phyloP scores from a whole-genome alignment of 64 coral and sea anemone genomes.

The Stichodactyla helianthus region DNA sequence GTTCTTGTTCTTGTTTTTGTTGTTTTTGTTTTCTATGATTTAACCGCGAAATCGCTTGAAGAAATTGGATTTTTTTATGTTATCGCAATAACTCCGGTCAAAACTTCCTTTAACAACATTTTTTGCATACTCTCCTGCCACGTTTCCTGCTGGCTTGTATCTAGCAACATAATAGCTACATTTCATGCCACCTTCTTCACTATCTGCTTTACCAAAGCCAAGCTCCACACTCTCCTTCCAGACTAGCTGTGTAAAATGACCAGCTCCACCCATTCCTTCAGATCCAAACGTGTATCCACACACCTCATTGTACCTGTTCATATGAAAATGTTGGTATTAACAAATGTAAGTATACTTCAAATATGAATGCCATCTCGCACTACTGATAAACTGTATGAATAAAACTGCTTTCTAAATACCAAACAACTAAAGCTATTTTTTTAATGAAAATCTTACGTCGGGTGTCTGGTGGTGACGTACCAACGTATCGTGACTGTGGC shows the following conservation, averaged over 20 bases:
- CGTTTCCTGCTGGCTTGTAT: slow-evolving; percentile 14
- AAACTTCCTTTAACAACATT: slow-evolving; percentile 64
- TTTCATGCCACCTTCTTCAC: neutral
- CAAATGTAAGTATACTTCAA: no score
- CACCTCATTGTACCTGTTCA: slow-evolving; percentile 4
- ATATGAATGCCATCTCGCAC: no score
- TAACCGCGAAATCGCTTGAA: no score
- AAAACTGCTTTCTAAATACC: no score
- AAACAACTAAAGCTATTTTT: no score
- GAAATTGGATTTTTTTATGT: no score
- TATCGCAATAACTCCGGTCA: neutral
- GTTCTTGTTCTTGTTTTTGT: no score
- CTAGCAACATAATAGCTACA: slow-evolving; percentile 6
- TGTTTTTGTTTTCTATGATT: no score
- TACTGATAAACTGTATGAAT: no score
- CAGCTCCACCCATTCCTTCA: neutral
- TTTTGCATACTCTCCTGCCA: slow-evolving; percentile 34
- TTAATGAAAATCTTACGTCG: no score
- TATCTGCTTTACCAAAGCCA: slow-evolving; percentile 12
- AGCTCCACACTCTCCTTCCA: slow-evolving; percentile 18
- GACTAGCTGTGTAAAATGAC: slow-evolving; percentile 33
- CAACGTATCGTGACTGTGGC: no score
- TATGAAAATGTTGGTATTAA: neutral
- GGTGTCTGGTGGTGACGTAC: no score
- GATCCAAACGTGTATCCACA: slow-evolving; percentile 10